These are phyloP conservation scores for Odontamblyopus rebecca DNA, from an alignment of 2,797 vertebrate species.

Conservation along the genomic window DNA sequence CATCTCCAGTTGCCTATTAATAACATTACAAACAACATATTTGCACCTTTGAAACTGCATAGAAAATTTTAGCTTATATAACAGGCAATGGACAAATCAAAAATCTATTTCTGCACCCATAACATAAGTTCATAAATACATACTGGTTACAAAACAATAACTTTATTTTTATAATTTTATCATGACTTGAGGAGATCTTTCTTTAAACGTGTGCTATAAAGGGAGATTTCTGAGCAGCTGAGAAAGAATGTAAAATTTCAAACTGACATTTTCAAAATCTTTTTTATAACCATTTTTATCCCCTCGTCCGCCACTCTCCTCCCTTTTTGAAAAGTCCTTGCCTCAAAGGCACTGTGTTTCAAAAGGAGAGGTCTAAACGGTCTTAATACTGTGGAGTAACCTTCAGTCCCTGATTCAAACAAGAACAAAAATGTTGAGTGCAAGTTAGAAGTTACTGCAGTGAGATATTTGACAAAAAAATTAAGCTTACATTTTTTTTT, in stretches of 20 bases:
- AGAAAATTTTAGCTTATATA: conserved; percentile 7
- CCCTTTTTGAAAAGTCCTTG: conserved; percentile 79
- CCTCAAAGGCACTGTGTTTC: conserved; percentile 87
- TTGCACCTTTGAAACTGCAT: conserved; percentile 2
- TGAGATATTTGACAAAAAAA: conserved; percentile 64
- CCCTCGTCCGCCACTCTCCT: not conserved
- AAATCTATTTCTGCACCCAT: not conserved
- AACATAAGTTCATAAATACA: not conserved
- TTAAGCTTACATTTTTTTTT: not conserved
- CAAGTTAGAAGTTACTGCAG: conserved; percentile 73
- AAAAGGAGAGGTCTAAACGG: conserved; percentile 91
- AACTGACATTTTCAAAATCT: conserved; percentile 47
- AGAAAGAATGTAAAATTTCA: conserved; percentile 86
- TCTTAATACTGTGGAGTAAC: conserved; percentile 98
- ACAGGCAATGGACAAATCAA: conserved; percentile 1
- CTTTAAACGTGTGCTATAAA: conserved; percentile 38
- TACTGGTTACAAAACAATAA: not conserved
- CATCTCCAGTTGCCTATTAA: not conserved
- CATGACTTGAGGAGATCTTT: conserved; percentile 22
- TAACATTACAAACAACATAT: not conserved
- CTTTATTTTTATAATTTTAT: not conserved
- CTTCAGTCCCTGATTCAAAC: conserved; percentile 70
- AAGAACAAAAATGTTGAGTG: conserved; percentile 66
- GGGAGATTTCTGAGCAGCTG: conserved; percentile 41
- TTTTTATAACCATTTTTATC: conserved; percentile 69